Evolutionary conservation across 2,888 invertebrate species (phyloP), one percentile per base, ranked within the genome.

Genomic region (Esperia sulphurella): DNA sequence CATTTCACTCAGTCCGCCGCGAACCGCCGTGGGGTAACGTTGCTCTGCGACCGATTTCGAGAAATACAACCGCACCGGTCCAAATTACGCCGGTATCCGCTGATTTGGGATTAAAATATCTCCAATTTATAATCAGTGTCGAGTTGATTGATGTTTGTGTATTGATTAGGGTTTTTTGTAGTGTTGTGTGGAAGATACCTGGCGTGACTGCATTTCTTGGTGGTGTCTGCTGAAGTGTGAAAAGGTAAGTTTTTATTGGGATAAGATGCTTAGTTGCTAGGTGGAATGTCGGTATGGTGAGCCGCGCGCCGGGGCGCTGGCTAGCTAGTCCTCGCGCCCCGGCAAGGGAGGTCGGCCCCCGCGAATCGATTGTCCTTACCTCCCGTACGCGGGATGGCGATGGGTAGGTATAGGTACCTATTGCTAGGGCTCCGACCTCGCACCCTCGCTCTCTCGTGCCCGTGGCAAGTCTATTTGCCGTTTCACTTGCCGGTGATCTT

Each of bases 291-390:
- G n/a, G n/a, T n/a, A n/a, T n/a, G n/a, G n/a, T n/a, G n/a, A n/a
- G n/a, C n/a, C n/a, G n/a, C n/a, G n/a, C n/a, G 66, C 59, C 68
- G 70, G 69, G 35, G 35, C n/a, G 10, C 5, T n/a, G 35, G 35
- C 10, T 2, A 10, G 30, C 30, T 8, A 5, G 30, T 8, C 31
- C 56, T 65, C 58, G 68, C 65, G 9, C 71, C 69, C 65, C 66
- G 71, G 83, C 38, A 80, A 77, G 81, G 65, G 54, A 65, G 58
- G 14, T 39, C 39, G 62, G 67, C 71, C 71, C 68, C 68, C 65
- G 71, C 71, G 75, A 79, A 87, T 88, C 88, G 87, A 88, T 88
- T 84, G 83, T 79, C 75, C n/a, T n/a, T n/a, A n/a, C n/a, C n/a
- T n/a, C n/a, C 77, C 71, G 75, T n/a, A 56, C 60, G 57, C 53